Evolutionary conservation across 1,140 invertebrate species (phyloP), one percentile per base, ranked within the genome.

Genomic region (Orussus abietinus): DNA sequence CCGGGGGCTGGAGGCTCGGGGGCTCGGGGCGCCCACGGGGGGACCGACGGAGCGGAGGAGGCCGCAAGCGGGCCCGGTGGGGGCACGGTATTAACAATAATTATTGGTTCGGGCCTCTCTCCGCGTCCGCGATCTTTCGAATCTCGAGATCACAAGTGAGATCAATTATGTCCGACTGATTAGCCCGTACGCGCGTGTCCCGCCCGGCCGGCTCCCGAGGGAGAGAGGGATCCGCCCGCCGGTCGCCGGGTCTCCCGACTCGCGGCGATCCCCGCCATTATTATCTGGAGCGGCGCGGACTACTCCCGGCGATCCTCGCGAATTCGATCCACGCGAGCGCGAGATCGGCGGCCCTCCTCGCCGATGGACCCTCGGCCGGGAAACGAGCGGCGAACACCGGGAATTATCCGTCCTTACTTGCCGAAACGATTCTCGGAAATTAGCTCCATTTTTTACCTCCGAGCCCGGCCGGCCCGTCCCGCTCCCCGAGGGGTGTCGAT

Each of bases 121-220:
- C 56, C n/a, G 46, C 59, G 55, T 66, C 55, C 62, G 54, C 59
- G 66, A 69, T 72, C 64, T 65, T 69, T 70, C 66, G 66, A 70
- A 72, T 70, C 63, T 70, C 63, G 55, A 72, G 66, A 72, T 72
- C 67, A 66, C 67, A 66, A 69, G 69, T 69, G 64, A 70, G 69
- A 72, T 72, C 67, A 72, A 72, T 72, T 70, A 72, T 62, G 67
- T 66, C 62, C 53, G 64, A 62, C 66, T 69, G 69, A 72, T 72
- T 72, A 72, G 67, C 58, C 62, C 55, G 32, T 32, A 35, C 13
- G n/a, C 33, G 20, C 30, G 15, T 26, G 10, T 43, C 19, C 15
- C 19, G 47, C 40, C 37, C 29, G 5, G 4, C 32, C 14, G 12
- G 9, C 33, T 38, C 25, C 20, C 18, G 19, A 22, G 18, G 29